These are phyloP conservation scores for Apoda limacodes DNA, from an alignment of 2,888 invertebrate species.

Conservation along the genomic window DNA sequence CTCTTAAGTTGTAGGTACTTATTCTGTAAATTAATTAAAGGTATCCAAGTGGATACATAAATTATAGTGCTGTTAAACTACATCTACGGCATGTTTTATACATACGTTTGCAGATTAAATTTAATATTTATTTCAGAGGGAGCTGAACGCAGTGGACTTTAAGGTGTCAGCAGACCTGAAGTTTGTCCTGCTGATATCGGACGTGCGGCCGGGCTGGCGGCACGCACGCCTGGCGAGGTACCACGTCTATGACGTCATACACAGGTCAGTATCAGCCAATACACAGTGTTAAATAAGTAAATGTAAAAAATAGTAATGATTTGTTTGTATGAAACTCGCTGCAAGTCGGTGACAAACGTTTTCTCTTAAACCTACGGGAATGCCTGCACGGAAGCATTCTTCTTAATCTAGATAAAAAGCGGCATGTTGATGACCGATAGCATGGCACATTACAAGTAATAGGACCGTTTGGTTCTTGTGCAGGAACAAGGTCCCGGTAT, in stretches of 20 bases:
- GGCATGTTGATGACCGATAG: too few relatives aligned
- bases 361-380: too few relatives aligned
- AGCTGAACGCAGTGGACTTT: slow-evolving; percentile 82
- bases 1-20: too few relatives aligned
- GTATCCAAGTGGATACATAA: too few relatives aligned
- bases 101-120: too few relatives aligned
- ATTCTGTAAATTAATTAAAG: too few relatives aligned
- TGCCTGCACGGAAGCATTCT: too few relatives aligned
- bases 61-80: too few relatives aligned
- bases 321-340: slow-evolving; percentile 21
- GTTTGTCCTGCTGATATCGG: slow-evolving; percentile 81
- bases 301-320: background rate
- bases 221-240: slow-evolving; percentile 74
- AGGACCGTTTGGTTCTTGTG: slow-evolving; percentile 1
- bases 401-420: too few relatives aligned
- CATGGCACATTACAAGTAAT: slow-evolving; percentile 4
- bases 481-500: slow-evolving; percentile 76
- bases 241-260: slow-evolving; percentile 75
- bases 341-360: too few relatives aligned
- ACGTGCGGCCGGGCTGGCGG: slow-evolving; percentile 71
- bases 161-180: slow-evolving; percentile 82
- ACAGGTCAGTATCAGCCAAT: slow-evolving; percentile 68
- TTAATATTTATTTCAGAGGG: slow-evolving; percentile 77
- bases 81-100: too few relatives aligned
- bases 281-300: background rate